Evolutionary conservation across 2,113 vertebrate species (phyloP).

Genomic region (Erinaceus europaeus): DNA sequence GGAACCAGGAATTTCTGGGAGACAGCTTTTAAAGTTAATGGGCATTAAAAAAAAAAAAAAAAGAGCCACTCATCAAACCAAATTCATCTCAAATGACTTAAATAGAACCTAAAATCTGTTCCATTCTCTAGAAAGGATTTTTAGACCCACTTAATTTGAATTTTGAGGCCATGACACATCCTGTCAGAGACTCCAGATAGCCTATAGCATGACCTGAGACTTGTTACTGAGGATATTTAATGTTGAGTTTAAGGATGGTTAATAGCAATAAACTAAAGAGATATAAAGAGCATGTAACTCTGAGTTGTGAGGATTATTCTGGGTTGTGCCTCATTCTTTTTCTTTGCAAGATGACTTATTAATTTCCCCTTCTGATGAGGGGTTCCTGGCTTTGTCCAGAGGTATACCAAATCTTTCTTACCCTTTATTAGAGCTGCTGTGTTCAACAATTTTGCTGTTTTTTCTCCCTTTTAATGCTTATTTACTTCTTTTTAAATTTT

Average conservation of each 20-base stretch:
- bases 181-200: constrained; percentile 30
- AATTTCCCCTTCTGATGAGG: background rate
- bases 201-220: constrained; percentile 24
- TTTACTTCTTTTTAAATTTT: too few relatives aligned
- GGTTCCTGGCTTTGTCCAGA: constrained; percentile 13
- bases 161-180: constrained; percentile 42
- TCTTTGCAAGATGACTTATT: constrained; percentile 18
- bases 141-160: constrained; percentile 33
- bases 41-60: constrained; percentile 63
- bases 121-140: constrained; percentile 53
- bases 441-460: background rate
- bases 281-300: background rate
- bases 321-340: background rate
- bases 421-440: constrained; percentile 31
- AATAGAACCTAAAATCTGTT: constrained; percentile 73
- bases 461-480: constrained; percentile 30
- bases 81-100: constrained; percentile 69
- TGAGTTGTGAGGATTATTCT: background rate
- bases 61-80: constrained; percentile 61
- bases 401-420: background rate
- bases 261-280: constrained; percentile 26
- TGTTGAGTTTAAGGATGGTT: constrained; percentile 52
- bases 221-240: constrained; percentile 59
- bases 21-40: constrained; percentile 63
- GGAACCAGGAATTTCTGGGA: constrained; percentile 18